Percentiles rank a stretch among this genome's conserved stretches.
These are phyloP conservation scores for Pterocles burchelli DNA, from an alignment of 2,113 vertebrate genomes.

Conservation along the genomic window DNA sequence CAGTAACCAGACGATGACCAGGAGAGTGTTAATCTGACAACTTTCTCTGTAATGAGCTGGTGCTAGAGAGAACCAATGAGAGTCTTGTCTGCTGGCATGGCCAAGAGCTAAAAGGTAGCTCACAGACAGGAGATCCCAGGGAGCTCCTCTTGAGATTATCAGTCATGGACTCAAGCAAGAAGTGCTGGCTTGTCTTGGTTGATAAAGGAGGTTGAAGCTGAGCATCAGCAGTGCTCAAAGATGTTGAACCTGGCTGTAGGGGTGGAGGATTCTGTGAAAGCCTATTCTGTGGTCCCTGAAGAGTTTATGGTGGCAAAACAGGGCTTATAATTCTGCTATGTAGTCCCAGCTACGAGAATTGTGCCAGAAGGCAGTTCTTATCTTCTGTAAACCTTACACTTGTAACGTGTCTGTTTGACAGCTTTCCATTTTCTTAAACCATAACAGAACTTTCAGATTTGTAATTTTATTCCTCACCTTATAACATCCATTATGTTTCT, in stretches of 20 bases:
- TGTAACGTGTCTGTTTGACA: background rate
- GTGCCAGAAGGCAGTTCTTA: background rate
- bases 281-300: background rate
- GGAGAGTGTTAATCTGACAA: background rate
- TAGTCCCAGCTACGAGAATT: background rate
- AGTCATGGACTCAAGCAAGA: background rate
- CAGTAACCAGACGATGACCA: background rate
- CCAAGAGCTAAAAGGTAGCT: background rate
- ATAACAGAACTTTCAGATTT: background rate
- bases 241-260: background rate
- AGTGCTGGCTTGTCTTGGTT: background rate
- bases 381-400: background rate
- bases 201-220: background rate
- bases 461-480: background rate
- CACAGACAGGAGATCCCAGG: background rate
- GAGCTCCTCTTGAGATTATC: background rate
- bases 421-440: background rate
- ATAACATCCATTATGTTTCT: background rate
- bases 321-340: rapidly evolving
- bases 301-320: background rate
- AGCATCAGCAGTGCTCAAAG: background rate
- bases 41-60: background rate
- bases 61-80: background rate
- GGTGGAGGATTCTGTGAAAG: background rate
- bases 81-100: background rate